phyloP scores from a whole-genome alignment of 2,113 vertebrate genomes.

The Saguinus imperator region DNA sequence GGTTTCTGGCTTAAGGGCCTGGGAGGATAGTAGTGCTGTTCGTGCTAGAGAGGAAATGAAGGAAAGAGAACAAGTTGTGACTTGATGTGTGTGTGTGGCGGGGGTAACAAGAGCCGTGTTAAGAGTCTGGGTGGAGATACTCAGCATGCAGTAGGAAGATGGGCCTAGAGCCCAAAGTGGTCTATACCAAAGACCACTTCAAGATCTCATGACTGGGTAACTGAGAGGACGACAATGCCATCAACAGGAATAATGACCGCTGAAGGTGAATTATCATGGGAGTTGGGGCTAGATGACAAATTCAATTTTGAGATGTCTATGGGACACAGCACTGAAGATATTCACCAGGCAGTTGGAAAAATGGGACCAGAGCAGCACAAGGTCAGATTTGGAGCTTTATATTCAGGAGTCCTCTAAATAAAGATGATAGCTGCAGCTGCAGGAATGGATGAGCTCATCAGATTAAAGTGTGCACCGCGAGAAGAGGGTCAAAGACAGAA shows the following conservation, averaged over 20 bases:
- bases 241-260: constrained; percentile 45
- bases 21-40: not conserved
- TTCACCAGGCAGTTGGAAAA: constrained; percentile 62
- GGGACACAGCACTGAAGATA: not conserved
- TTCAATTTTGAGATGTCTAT: not conserved
- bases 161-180: not conserved
- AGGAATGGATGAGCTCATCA: constrained; percentile 69
- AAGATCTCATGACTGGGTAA: constrained; percentile 50
- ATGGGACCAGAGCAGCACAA: constrained; percentile 51
- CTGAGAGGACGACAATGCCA: constrained; percentile 51
- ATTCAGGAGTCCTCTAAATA: constrained; percentile 67
- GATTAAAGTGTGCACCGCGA: constrained; percentile 14
- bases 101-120: not conserved
- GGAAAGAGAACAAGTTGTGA: not conserved
- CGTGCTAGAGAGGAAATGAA: not conserved
- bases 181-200: constrained; percentile 5
- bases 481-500: constrained; percentile 61
- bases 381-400: constrained; percentile 66
- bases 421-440: constrained; percentile 42
- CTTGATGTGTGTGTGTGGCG: not conserved
- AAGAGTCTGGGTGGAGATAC: not conserved
- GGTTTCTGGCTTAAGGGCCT: not conserved
- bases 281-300: not conserved
- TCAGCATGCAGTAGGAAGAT: not conserved
- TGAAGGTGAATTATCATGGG: constrained; percentile 19